A percentile compares a stretch with the other conserved stretches of the same genome.
phyloP scores from a whole-genome alignment of 1,140 invertebrate species.

The Diplogasteroides magnus region DNA sequence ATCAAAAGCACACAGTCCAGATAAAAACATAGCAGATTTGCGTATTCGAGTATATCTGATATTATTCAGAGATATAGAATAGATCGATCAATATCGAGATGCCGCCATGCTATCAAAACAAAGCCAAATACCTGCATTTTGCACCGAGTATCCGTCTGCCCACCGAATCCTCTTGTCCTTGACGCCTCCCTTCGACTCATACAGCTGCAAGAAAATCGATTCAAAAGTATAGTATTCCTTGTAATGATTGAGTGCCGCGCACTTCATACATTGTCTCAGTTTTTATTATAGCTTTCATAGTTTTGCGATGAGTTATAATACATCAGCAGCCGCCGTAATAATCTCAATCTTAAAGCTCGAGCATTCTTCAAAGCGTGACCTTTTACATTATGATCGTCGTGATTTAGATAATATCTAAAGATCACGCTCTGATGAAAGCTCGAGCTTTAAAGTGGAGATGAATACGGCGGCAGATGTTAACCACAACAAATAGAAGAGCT shows the following conservation, averaged over 20 bases:
- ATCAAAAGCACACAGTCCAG: not conserved
- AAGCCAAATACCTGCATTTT: conserved; percentile 22
- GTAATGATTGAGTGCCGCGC: not conserved
- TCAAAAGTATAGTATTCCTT: not conserved
- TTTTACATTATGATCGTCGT: conserved; percentile 18
- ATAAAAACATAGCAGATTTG: not conserved
- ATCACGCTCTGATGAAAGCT: no score
- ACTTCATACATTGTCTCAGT: not conserved
- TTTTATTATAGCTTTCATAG: not conserved
- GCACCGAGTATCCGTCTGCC: conserved; percentile 51
- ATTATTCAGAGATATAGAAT: no score
- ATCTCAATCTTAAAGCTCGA: conserved; percentile 35
- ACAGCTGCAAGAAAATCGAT: not conserved
- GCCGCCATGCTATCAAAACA: conserved; percentile 2
- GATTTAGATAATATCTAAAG: no score
- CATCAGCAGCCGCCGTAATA: not conserved
- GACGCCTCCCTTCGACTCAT: not conserved
- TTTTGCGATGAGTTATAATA: not conserved
- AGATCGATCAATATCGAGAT: not conserved
- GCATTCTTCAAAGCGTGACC: not conserved
- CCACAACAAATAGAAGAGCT: no score
- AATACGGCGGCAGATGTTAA: no score
- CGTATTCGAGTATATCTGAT: no score
- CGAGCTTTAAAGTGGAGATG: no score
- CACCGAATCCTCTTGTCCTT: conserved; percentile 23